Percentiles rank a stretch among this genome's conserved stretches.
Conservation (phyloP, 2,888 invertebrate species). For the Onthophagus sagittarius region DNA sequence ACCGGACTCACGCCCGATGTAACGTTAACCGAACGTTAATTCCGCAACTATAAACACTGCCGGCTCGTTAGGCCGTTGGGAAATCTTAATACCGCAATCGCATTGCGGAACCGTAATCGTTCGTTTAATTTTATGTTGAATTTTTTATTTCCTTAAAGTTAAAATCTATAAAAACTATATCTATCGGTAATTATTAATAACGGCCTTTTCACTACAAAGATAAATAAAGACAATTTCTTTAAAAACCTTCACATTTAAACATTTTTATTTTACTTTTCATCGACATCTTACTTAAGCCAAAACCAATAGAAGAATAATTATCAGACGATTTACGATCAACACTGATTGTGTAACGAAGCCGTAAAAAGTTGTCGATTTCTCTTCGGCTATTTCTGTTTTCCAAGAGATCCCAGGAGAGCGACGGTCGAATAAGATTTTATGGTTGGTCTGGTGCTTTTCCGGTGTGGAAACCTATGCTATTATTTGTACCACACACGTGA, state of each 20-base stretch:
- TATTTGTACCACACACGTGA: constrained; percentile 4
- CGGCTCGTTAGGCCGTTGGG: not conserved
- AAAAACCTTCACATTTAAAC: too few species aligned
- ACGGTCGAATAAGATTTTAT: not conserved
- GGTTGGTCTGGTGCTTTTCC: not conserved
- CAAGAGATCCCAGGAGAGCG: not conserved
- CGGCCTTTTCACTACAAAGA: too few species aligned
- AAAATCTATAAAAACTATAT: too few species aligned
- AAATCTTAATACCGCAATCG: not conserved
- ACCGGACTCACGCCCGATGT: not conserved
- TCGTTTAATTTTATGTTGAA: not conserved
- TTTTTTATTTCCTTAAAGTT: not conserved
- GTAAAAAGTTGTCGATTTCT: not conserved
- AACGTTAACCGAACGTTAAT: not conserved
- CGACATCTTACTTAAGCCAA: not conserved
- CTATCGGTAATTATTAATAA: too few species aligned
- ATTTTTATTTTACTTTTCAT: not conserved
- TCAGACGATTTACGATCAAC: not conserved
- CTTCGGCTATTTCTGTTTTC: not conserved
- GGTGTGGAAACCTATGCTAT: not conserved
- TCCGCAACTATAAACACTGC: not conserved
- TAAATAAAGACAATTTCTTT: too few species aligned
- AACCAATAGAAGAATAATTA: too few species aligned
- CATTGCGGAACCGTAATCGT: not conserved
- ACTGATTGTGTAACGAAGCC: not conserved